Base-by-base conservation (phyloP, 2,797 vertebrate species). In the Poliocrania exsul region DNA sequence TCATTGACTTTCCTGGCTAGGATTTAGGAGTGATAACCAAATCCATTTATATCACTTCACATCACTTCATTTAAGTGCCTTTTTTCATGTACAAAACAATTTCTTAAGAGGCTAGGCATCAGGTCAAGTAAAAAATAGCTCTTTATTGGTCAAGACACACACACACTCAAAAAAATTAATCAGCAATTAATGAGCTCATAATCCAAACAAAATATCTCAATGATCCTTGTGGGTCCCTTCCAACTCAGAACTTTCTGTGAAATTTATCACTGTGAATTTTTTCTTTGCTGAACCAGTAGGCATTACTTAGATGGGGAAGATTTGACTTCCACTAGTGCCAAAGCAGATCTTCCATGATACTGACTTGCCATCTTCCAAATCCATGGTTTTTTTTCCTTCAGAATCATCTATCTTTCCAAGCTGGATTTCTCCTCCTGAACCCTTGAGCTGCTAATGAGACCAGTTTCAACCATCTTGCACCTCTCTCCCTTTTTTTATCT, bases 341-440 rank as follows among this genome's bases (percentile, higher is more conserved):
- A 60, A 74, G 18, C 21, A 91, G 13, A 19, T 78, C 7, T 7
- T 74, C 66, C 40, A 26, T 29, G 17, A 12, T 56, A n/a, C 16
- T 79, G 33, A 44, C 31, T 67, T 86, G 23, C 11, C 19, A 8
- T 53, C n/a, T 79, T 92, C 26, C 35, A 81, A 49, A 64, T 64
- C 17, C 25, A 44, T 1, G 1, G 0, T 0, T 5, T 38, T 38
- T 62, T 74, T 69, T 35, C 28, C 6, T 65, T 79, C 42, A 49
- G 28, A 75, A 42, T 69, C n/a, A 40, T 37, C 31, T 38, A 0
- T 53, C 37, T 61, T 81, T 81, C 51, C 10, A n/a, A 61, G 25
- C 3, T 56, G 8, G 12, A 4, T 33, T 79, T 74, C 44, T 96
- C 29, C 8, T 86, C 31, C 44, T 62, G 26, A 77, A 37, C 2